Conservation (phyloP, 2,797 vertebrate genomes). For the Miichthys miiuy region DNA sequence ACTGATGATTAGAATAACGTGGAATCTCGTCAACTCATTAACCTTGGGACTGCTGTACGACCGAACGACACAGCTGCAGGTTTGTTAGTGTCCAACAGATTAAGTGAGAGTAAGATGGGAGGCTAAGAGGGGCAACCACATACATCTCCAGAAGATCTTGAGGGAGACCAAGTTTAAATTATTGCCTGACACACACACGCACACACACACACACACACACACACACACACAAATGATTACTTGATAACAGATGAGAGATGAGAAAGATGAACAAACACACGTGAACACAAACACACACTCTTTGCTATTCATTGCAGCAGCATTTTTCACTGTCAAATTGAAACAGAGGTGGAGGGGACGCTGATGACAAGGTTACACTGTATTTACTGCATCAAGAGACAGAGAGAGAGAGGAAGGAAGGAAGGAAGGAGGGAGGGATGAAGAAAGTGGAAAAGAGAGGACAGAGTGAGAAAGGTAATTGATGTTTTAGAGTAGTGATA, state of each 20-base stretch:
- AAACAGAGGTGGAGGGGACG: slow-evolving; percentile 57
- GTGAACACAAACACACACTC: slow-evolving; percentile 21
- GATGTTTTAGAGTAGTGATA: slow-evolving; percentile 76
- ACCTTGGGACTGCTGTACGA: slow-evolving; percentile 13
- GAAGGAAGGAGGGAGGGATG: slow-evolving; percentile 4
- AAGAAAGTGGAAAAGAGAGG: background rate
- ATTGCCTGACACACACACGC: background rate
- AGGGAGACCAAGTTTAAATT: slow-evolving; percentile 37
- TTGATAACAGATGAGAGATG: slow-evolving; percentile 34
- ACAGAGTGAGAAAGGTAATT: slow-evolving; percentile 58
- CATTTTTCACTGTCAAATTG: slow-evolving; percentile 70
- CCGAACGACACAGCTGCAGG: background rate
- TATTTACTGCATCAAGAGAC: slow-evolving; percentile 65
- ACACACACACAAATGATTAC: background rate
- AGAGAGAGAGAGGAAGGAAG: background rate
- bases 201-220: background rate
- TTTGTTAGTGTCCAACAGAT: slow-evolving; percentile 23
- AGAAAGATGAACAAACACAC: slow-evolving; percentile 37
- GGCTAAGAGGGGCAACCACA: background rate
- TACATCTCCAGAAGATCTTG: slow-evolving; percentile 32
- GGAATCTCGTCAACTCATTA: slow-evolving; percentile 17
- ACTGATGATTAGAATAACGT: background rate
- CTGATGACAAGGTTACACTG: slow-evolving; percentile 71
- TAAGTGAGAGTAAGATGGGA: background rate
- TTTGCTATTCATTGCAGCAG: slow-evolving; percentile 46